Conservation (phyloP, 2,888 invertebrate genomes). For the Priocnemis perturbator region DNA sequence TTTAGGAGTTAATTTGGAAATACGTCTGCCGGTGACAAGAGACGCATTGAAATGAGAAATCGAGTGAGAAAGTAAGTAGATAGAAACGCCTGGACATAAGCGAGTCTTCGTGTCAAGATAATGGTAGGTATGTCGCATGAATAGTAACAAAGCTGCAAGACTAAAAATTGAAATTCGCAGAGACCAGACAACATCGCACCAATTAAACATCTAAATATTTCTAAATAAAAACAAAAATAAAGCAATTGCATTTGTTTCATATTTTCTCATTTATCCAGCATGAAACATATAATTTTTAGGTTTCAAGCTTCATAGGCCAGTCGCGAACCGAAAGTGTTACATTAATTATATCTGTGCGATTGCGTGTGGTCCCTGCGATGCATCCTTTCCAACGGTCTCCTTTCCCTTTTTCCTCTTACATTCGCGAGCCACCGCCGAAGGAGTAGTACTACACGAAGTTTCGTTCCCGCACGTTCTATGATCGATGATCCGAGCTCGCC, state of each 20-base stretch:
- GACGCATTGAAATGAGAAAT: conserved; percentile 15
- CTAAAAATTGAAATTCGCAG: no score
- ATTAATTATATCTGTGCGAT: conserved; percentile 34
- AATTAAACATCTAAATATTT: no score
- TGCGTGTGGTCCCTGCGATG: conserved; percentile 45
- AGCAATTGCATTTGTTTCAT: no score
- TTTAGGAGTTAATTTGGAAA: not conserved
- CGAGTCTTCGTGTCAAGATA: conserved; percentile 46
- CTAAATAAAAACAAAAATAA: no score
- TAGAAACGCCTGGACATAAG: conserved; percentile 43
- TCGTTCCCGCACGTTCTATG: conserved; percentile 3
- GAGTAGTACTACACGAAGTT: not conserved
- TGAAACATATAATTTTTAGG: no score
- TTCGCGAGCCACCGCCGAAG: conserved; percentile 9
- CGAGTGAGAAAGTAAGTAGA: not conserved
- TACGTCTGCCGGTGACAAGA: not conserved
- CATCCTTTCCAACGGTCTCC: conserved; percentile 17
- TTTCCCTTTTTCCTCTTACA: conserved; percentile 21
- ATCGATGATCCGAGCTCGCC: conserved; percentile 11
- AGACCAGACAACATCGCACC: no score
- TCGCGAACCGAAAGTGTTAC: no score
- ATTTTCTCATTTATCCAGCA: no score
- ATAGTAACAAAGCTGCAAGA: conserved; percentile 21
- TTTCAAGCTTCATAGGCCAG: no score
- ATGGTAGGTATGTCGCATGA: conserved; percentile 43